These are phyloP conservation scores for Tinea pellionella DNA, from an alignment of 2,888 invertebrate genomes.

Conservation along the genomic window DNA sequence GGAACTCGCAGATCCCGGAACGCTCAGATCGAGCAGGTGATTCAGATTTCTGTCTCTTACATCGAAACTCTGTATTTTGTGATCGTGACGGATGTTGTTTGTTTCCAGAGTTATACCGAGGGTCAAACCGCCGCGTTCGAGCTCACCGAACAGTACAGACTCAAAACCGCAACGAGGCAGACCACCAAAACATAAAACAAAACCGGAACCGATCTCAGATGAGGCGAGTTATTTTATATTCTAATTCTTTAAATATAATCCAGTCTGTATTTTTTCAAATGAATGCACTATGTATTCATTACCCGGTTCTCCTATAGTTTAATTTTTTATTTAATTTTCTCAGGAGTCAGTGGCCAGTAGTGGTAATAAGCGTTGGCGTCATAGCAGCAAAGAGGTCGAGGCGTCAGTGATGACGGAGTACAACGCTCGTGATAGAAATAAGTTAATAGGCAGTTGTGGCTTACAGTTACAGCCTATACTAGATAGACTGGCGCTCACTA, in stretches of 20 bases:
- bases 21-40: background rate
- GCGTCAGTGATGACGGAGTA: conserved; percentile 16
- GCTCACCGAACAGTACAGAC: background rate
- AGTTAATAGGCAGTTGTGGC: background rate
- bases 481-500: conserved; percentile 35
- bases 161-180: conserved; percentile 31
- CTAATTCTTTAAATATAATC: too few relatives aligned
- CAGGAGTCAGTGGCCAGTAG: conserved; percentile 48
- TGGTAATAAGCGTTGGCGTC: conserved; percentile 41
- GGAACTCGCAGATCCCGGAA: background rate
- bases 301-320: too few relatives aligned
- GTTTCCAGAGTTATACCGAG: background rate
- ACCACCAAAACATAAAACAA: conserved; percentile 56
- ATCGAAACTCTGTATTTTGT: background rate
- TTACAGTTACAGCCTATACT: conserved; percentile 23
- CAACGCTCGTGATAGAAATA: conserved; percentile 9
- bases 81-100: background rate
- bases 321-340: too few relatives aligned
- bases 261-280: too few relatives aligned
- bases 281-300: too few relatives aligned
- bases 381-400: conserved; percentile 19
- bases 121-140: conserved; percentile 36
- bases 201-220: conserved; percentile 38
- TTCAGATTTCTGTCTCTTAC: background rate
- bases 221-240: background rate